phyloP scores from a whole-genome alignment of 2,113 vertebrate species.

The Crotalus horridus region DNA sequence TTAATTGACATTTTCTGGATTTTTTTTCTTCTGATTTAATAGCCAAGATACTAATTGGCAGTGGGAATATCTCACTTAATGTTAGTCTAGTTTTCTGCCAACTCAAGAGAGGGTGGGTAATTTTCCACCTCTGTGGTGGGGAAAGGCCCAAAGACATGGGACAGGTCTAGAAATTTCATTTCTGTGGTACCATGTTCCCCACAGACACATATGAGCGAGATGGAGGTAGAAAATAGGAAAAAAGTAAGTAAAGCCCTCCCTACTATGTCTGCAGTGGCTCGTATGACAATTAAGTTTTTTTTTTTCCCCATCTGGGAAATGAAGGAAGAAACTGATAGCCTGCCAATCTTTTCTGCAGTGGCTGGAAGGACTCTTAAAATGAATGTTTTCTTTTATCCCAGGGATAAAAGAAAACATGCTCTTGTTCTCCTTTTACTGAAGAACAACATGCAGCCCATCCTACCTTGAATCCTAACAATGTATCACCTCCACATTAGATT shows the following conservation, averaged over 20 bases:
- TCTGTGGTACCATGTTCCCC: background rate
- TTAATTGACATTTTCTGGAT: background rate
- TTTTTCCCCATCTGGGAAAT: background rate
- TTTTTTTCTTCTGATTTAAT: background rate
- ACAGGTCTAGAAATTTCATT: background rate
- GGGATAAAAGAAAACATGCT: background rate
- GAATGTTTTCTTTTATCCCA: background rate
- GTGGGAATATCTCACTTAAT: background rate
- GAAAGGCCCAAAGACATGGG: background rate
- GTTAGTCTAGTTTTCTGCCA: background rate
- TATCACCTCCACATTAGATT: background rate
- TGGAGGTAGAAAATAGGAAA: background rate
- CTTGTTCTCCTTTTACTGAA: background rate
- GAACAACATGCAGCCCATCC: background rate
- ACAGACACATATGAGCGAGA: background rate
- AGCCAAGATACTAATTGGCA: background rate
- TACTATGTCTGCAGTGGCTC: background rate
- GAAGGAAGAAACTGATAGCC: background rate
- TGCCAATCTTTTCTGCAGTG: background rate
- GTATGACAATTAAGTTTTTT: background rate
- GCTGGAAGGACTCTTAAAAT: background rate
- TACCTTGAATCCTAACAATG: background rate
- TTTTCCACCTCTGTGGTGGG: background rate
- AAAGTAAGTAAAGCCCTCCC: background rate
- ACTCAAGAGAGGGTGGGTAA: background rate